Evolutionary conservation across 2,113 vertebrate genomes (phyloP).

Genomic region (Rhinolophus ferrumequinum): DNA sequence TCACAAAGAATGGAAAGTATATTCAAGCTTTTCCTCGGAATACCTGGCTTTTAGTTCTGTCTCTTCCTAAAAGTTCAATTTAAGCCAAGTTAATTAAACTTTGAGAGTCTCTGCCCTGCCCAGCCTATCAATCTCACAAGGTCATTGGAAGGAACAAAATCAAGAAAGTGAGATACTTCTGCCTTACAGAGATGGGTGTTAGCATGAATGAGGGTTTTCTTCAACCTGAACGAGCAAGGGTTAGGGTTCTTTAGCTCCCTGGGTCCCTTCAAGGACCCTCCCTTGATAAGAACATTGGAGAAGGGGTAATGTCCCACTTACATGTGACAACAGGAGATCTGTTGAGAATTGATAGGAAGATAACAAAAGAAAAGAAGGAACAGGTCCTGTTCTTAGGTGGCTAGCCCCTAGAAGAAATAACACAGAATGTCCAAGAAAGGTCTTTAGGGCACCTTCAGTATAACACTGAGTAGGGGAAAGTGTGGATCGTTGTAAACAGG

Average conservation of each 20-base stretch:
- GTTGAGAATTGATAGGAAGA: not conserved
- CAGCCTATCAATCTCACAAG: not conserved
- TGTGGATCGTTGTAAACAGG: fast-evolving
- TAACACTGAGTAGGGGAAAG: not conserved
- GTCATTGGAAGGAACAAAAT: not conserved
- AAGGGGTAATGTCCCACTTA: not conserved
- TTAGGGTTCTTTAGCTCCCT: not conserved
- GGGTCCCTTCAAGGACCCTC: not conserved
- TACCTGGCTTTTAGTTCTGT: not conserved
- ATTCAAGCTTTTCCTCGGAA: not conserved
- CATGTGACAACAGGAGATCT: fast-evolving
- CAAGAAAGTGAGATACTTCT: not conserved
- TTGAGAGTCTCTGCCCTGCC: not conserved
- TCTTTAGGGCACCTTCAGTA: not conserved
- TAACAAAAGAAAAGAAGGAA: not conserved
- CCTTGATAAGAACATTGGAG: fast-evolving
- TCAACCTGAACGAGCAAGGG: not conserved
- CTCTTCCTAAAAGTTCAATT: not conserved
- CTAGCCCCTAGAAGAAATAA: not conserved
- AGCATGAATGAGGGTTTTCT: not conserved
- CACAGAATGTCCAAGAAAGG: not conserved
- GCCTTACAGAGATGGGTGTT: not conserved
- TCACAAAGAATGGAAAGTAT: not conserved
- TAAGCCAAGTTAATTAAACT: not conserved
- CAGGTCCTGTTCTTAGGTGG: not conserved